Evolutionary conservation across 2,888 invertebrate species (phyloP), one percentile per base, ranked within the genome.

Genomic region (Deladenus siricidicola): DNA sequence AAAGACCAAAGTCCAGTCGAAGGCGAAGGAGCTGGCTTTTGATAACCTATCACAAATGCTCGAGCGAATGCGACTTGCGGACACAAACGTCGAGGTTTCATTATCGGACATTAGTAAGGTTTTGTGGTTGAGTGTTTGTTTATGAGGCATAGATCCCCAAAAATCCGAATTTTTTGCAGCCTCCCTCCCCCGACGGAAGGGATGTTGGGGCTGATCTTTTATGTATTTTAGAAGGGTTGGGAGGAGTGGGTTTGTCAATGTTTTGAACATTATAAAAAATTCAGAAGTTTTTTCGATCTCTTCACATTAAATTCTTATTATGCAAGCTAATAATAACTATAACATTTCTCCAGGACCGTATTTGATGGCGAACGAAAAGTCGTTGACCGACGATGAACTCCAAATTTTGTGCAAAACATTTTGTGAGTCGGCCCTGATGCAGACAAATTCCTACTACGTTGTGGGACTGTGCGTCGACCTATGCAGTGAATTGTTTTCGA

Each of bases 381-480:
- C 42, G 17, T 63, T 64, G 4, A 53, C 29, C n/a, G 55, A 19
- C 21, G 62, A 65, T 8, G 58, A 64, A 29, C 47, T 58, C 17
- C 8, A 43, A 19, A 21, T 47, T 14, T 23, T 59, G 4, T 34
- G 51, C 10, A 17, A 17, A 10, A 43, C 44, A n/a, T 50, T 64
- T 26, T 64, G 64, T 34, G 47, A 39, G 26, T 59, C 64, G 8
- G 64, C 64, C 10, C 30, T 58, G 6, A 29, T 29, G 8, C 55
- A 58, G 14, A 51, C 28, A 14, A 64, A 64, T 34, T 26, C 42
- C 8, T 56, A 65, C n/a, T 54, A 58, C 29, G 58, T 64, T 19
- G 50, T 59, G n/a, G 64, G 57, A 21, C 43, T 64, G 4, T 58
- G 65, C 24, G 28, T 51, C 23, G 51, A 39, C 26, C 26, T 62